These are phyloP conservation scores for Cyclopterus lumpus DNA, from an alignment of 2,797 vertebrate species.

Conservation along the genomic window DNA sequence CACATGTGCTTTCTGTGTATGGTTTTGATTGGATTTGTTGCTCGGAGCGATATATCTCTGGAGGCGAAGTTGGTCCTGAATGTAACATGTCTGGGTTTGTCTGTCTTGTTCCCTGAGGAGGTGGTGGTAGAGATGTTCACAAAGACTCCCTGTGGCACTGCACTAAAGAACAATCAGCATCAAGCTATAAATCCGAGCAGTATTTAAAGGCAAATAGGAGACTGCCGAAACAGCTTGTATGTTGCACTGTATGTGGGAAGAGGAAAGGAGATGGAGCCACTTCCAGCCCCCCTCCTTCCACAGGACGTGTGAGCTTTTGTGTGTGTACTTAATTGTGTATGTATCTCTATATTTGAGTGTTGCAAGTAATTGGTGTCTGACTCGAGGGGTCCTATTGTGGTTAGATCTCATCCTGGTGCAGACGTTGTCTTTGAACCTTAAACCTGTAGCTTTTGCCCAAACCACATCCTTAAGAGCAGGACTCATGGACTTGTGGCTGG, in stretches of 20 bases:
- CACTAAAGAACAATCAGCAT: constrained; percentile 44
- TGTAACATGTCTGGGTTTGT: constrained; percentile 74
- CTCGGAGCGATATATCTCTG: constrained; percentile 54
- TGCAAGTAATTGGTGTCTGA: constrained; percentile 49
- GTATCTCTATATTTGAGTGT: constrained; percentile 8
- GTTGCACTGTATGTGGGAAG: constrained; percentile 32
- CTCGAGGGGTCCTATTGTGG: constrained; percentile 15
- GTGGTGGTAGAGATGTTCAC: constrained; percentile 37
- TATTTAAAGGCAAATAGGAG: constrained; percentile 55
- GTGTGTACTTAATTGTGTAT: constrained; percentile 17
- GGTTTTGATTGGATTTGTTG: constrained; percentile 65
- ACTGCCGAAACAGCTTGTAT: constrained; percentile 17
- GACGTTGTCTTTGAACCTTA: constrained; percentile 31
- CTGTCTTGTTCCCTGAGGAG: constrained; percentile 49
- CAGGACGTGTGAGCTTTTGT: constrained; percentile 28
- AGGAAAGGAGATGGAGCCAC: neutral
- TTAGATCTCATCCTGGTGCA: constrained; percentile 17
- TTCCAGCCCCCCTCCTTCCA: neutral
- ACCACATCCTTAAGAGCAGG: constrained; percentile 27
- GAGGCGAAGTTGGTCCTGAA: constrained; percentile 66
- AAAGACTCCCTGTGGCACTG: constrained; percentile 55
- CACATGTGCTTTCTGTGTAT: constrained; percentile 44
- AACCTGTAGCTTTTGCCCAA: constrained; percentile 20
- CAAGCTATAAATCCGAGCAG: constrained; percentile 43
- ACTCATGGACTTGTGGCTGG: neutral